Base-by-base conservation (phyloP, 2,113 vertebrate species). In the Rhipidura dahli region DNA sequence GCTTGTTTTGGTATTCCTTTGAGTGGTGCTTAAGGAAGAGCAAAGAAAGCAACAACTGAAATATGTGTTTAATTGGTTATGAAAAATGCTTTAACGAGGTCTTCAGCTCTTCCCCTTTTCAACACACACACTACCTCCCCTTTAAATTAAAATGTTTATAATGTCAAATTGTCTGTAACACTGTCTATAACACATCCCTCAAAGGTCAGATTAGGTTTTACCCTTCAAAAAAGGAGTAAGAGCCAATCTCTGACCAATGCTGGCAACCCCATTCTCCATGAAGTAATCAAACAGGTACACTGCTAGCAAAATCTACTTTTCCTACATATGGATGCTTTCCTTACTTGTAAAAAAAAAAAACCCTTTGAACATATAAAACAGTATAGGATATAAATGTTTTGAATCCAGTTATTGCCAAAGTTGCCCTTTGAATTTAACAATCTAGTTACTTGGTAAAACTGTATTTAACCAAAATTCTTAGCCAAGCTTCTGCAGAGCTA, bases 1-100 rank as follows among this genome's bases (percentile, higher is more conserved):
- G 99, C 99, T 97, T 98, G 98, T 97, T 99, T 99, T 56, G 99
- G 99, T 95, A 99, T 99, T 85, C 99, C 99, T 97, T 99, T 99
- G 63, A 99, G 99, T 9, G 99, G 99, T 59, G 99, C 99, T 99
- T 95, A 11, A 24, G 68, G 78, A 59, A 33, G 28, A 91, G 9
- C 35, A 93, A 80, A 93, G 77, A 73, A 78, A 56, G 13, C 44
- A 90, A 39, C 10, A 82, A 60, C 15, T 96, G 47, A 75, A 59
- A 66, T 12, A 23, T 2, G 60, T 2, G 7, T 37, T 56, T 33
- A 82, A 40, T 26, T 44, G 47, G 19, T 45, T 49, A 68, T 2
- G 7, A 60, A 87, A 65, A n/a, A 27, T 8, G 7, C 16, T 76
- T 51, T 7, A 23, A 16, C 0, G 7, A 63, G 51, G 33, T 76